Percentiles rank a stretch among this genome's conserved stretches.
These are phyloP conservation scores for Megastigmus dorsalis DNA, from an alignment of 2,888 invertebrate species.

Conservation along the genomic window DNA sequence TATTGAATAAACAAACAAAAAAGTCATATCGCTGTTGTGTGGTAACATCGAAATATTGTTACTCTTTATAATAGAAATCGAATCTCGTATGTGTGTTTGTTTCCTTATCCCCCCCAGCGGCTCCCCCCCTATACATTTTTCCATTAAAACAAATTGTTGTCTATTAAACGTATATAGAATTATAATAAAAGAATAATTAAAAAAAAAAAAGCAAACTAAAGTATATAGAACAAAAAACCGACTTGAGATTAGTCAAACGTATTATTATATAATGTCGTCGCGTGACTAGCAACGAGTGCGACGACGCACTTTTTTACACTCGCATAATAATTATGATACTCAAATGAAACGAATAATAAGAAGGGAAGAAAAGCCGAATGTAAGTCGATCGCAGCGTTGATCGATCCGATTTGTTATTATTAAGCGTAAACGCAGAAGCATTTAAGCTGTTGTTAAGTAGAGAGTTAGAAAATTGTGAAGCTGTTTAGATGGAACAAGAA, in stretches of 20 bases:
- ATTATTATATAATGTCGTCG: slow-evolving; percentile 33
- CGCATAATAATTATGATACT: slow-evolving; percentile 45
- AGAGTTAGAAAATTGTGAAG: slow-evolving; percentile 49
- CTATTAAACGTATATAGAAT: slow-evolving; percentile 56
- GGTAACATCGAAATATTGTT: slow-evolving; percentile 58
- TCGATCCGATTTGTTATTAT: slow-evolving; percentile 45
- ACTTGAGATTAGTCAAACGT: slow-evolving; percentile 52
- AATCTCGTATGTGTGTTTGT: slow-evolving; percentile 54
- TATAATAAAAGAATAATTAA: slow-evolving; percentile 23
- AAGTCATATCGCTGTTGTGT: slow-evolving; percentile 59
- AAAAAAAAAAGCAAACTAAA: slow-evolving; percentile 22
- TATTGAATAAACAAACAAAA: slow-evolving; percentile 50
- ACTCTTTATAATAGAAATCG: slow-evolving; percentile 54
- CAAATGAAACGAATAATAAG: slow-evolving; percentile 24
- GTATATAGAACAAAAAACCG: slow-evolving; percentile 21
- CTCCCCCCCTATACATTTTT: slow-evolving; percentile 38
- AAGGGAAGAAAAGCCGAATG: not conserved
- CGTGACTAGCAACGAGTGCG: not conserved
- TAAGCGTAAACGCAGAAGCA: slow-evolving; percentile 48
- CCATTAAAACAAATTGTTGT: slow-evolving; percentile 57
- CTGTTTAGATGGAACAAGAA: slow-evolving; percentile 54
- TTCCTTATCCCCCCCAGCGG: not conserved
- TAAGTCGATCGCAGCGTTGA: slow-evolving; percentile 23
- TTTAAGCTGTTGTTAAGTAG: slow-evolving; percentile 51
- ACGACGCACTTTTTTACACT: slow-evolving; percentile 41